phyloP scores from a whole-genome alignment of 1,140 invertebrate species.

The Drosophila pectinifera region DNA sequence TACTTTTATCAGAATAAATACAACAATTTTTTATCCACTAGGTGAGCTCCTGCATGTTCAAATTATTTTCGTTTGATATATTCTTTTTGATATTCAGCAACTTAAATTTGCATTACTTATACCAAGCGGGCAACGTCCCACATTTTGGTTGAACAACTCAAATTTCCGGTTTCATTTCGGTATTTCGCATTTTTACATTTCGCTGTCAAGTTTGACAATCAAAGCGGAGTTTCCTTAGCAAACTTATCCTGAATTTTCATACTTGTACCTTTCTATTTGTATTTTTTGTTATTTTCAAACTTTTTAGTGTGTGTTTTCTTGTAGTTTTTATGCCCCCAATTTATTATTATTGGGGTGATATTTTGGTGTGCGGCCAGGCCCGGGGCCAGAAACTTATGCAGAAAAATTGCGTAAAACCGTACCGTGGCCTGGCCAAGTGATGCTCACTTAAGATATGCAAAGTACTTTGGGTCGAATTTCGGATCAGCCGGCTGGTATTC shows the following conservation, averaged over 20 bases:
- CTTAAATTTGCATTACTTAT: slow-evolving; percentile 18
- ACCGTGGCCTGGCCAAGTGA: slow-evolving; percentile 20
- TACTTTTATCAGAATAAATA: neutral
- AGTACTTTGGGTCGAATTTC: slow-evolving; percentile 8
- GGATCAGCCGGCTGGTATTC: slow-evolving; percentile 18
- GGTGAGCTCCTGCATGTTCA: neutral
- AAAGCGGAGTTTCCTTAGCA: slow-evolving; percentile 16
- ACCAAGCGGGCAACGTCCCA: slow-evolving; percentile 1
- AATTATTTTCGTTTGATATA: slow-evolving; percentile 9
- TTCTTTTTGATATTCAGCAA: neutral
- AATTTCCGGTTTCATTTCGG: slow-evolving; percentile 14
- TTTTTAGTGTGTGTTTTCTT: slow-evolving; percentile 2
- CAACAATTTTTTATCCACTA: neutral
- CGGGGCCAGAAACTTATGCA: slow-evolving; percentile 38
- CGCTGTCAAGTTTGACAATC: slow-evolving; percentile 25
- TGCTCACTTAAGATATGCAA: slow-evolving; percentile 67
- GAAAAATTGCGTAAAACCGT: slow-evolving; percentile 24
- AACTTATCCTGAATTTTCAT: slow-evolving; percentile 3
- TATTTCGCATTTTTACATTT: slow-evolving; percentile 15
- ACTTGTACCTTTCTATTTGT: neutral
- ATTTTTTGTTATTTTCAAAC: neutral
- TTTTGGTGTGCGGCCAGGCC: slow-evolving; percentile 3
- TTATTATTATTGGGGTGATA: slow-evolving; percentile 12
- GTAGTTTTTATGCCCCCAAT: slow-evolving; percentile 26
- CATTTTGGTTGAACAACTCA: slow-evolving; percentile 30